Conservation (phyloP, 92 coral and sea anemone species). For the Epizoanthus scotinus region DNA sequence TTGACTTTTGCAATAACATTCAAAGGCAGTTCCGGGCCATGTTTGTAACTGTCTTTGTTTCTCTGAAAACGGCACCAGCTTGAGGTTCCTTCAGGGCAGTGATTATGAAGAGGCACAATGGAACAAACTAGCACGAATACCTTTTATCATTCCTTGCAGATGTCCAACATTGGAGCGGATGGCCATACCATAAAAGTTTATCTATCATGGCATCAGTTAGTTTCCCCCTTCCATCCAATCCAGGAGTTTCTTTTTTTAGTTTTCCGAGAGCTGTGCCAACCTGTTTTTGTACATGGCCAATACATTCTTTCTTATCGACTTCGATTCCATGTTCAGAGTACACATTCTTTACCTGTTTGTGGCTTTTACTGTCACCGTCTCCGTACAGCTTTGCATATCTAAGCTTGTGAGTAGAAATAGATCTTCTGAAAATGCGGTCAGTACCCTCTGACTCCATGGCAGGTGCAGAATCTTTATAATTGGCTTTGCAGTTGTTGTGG, state of each 20-base stretch:
- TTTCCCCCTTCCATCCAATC: conserved; percentile 58
- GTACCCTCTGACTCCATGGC: conserved; percentile 59
- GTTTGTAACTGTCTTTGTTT: conserved; percentile 52
- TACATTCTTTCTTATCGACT: conserved; percentile 43
- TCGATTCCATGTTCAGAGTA: conserved; percentile 16
- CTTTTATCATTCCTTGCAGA: conserved; percentile 52
- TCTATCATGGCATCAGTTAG: conserved; percentile 60
- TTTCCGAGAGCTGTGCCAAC: conserved; percentile 63
- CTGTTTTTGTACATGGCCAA: conserved; percentile 60
- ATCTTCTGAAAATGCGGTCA: conserved; percentile 39
- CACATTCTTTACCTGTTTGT: conserved; percentile 22
- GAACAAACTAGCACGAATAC: conserved; percentile 50
- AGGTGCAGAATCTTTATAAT: conserved; percentile 43
- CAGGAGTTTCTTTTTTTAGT: conserved; percentile 49
- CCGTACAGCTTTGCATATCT: conserved; percentile 48
- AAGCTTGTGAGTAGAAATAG: conserved; percentile 37
- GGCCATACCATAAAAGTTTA: conserved; percentile 56
- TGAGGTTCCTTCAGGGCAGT: conserved; percentile 53
- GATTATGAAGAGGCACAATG: conserved; percentile 61
- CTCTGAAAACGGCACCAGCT: conserved; percentile 63
- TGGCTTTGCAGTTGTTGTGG: conserved; percentile 32
- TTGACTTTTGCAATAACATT: conserved; percentile 28
- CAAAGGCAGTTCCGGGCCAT: conserved; percentile 59
- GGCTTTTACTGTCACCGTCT: conserved; percentile 44
- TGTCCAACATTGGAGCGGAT: conserved; percentile 55